Evolutionary conservation across 2,888 invertebrate genomes (phyloP).

Genomic region (Pammene aurita): DNA sequence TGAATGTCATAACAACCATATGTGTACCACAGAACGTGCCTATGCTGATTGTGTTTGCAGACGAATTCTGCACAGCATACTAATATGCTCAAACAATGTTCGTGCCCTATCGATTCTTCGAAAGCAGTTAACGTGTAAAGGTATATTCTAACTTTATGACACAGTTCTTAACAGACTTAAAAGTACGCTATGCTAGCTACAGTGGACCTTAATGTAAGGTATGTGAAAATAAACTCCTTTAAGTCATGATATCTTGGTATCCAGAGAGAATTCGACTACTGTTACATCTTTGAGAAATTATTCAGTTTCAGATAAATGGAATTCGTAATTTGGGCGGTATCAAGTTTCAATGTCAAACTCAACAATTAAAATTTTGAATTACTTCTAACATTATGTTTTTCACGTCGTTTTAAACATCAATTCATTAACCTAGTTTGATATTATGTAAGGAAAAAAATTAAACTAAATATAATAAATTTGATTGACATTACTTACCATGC

Average conservation of each 20-base stretch:
- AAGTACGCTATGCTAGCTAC: not conserved
- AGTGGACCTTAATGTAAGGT: not conserved
- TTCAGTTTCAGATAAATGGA: slow-evolving; percentile 4
- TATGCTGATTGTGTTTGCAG: slow-evolving; percentile 37
- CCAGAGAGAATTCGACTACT: not conserved
- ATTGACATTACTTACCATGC: too few relatives aligned
- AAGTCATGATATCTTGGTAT: not conserved
- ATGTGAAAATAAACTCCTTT: not conserved
- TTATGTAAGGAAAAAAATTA: too few relatives aligned
- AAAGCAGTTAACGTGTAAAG: slow-evolving; percentile 48
- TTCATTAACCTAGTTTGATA: too few relatives aligned
- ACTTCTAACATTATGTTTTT: too few relatives aligned
- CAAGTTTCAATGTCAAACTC: too few relatives aligned
- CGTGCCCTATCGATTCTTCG: slow-evolving; percentile 67
- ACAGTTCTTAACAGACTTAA: slow-evolving; percentile 10
- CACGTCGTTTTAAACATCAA: too few relatives aligned
- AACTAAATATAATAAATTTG: too few relatives aligned
- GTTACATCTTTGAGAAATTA: slow-evolving; percentile 1
- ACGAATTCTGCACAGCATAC: slow-evolving; percentile 59
- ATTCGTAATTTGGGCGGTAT: not conserved
- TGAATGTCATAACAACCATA: slow-evolving; percentile 64
- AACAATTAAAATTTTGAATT: too few relatives aligned
- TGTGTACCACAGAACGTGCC: slow-evolving; percentile 37
- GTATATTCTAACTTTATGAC: slow-evolving; percentile 43
- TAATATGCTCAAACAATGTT: slow-evolving; percentile 62